Conservation (phyloP, 2,797 vertebrate species). For the Smutsia temminckii region DNA sequence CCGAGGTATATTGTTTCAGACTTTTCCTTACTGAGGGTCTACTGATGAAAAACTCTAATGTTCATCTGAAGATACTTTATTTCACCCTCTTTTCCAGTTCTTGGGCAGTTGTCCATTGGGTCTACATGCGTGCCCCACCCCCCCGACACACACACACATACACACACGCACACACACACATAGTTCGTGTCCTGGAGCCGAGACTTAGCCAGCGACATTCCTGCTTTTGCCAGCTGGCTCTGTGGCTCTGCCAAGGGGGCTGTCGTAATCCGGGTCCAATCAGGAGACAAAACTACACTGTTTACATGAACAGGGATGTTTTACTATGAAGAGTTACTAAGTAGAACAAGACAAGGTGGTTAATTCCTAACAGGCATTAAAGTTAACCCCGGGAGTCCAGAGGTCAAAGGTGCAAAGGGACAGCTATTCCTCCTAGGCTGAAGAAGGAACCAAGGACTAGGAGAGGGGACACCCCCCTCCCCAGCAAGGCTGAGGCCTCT, state of each 20-base stretch:
- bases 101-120: neutral
- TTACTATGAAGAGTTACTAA: neutral
- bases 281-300: neutral
- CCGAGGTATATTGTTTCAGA: neutral
- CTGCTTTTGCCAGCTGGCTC: too few species aligned
- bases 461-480: neutral
- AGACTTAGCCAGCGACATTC: neutral
- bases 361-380: neutral
- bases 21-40: neutral
- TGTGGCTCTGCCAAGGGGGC: neutral
- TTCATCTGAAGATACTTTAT: neutral
- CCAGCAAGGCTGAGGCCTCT: neutral
- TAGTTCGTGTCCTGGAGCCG: neutral
- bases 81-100: neutral
- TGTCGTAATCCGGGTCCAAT: neutral
- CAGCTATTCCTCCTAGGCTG: too few species aligned
- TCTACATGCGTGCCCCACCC: accelerated
- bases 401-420: neutral
- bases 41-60: neutral
- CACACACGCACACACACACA: too few species aligned
- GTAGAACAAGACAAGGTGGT: neutral
- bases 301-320: neutral
- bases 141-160: neutral
- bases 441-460: neutral
- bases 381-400: neutral